Evolutionary conservation across 1,140 invertebrate genomes (phyloP).

Genomic region (Caenorhabditis latens): DNA sequence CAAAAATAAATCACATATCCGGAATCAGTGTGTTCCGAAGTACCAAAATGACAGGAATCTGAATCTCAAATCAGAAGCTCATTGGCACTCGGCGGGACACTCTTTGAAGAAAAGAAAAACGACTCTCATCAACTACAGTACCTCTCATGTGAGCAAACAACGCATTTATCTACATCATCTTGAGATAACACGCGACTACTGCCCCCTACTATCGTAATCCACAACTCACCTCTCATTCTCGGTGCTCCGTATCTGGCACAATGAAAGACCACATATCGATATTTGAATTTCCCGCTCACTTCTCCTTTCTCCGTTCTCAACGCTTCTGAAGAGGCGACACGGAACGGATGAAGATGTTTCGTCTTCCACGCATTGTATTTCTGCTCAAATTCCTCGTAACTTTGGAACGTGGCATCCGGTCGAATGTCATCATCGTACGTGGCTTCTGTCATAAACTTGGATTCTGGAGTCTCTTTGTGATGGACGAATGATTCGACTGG

Average conservation of each 20-base stretch:
- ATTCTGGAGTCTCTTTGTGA: background rate
- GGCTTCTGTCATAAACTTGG: background rate
- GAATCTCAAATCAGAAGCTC: too few species aligned
- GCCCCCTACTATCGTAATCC: too few species aligned
- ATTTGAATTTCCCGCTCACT: slow-evolving; percentile 66
- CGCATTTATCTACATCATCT: too few species aligned
- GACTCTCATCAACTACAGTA: too few species aligned
- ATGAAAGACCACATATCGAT: slow-evolving; percentile 75
- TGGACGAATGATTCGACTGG: background rate
- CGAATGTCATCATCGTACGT: background rate
- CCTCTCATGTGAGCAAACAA: too few species aligned
- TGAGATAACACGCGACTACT: too few species aligned
- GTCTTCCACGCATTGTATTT: slow-evolving; percentile 71
- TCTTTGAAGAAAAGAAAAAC: too few species aligned
- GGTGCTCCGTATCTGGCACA: slow-evolving; percentile 73
- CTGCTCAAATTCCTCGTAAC: slow-evolving; percentile 68
- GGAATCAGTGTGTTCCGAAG: too few species aligned
- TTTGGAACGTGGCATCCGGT: slow-evolving; percentile 15
- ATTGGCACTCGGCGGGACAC: too few species aligned
- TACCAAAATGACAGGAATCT: too few species aligned
- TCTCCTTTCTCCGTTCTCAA: slow-evolving; percentile 63
- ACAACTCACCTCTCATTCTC: slow-evolving; percentile 69
- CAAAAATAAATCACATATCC: too few species aligned
- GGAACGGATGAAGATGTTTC: slow-evolving; percentile 69
- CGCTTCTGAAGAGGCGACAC: slow-evolving; percentile 73